phyloP scores from a whole-genome alignment of 2,113 vertebrate species.

The Brachypodius melanocephalos region DNA sequence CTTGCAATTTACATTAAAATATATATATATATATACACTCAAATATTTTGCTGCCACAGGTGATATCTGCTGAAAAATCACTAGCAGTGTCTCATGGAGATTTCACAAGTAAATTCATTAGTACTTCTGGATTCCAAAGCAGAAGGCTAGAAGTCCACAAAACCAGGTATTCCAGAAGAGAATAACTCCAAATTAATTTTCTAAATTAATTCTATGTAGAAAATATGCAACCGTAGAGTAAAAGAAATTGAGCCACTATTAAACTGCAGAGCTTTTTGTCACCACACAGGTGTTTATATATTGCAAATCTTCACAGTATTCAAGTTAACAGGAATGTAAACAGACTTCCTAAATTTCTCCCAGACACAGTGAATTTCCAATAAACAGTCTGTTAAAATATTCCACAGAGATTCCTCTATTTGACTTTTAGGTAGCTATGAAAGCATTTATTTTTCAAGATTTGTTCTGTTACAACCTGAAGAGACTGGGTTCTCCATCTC shows the following conservation, averaged over 20 bases:
- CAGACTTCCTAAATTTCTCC: not conserved
- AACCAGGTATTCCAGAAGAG: not conserved
- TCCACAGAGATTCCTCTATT: not conserved
- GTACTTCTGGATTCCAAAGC: not conserved
- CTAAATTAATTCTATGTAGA: not conserved
- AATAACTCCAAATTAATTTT: not conserved
- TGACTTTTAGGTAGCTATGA: not conserved
- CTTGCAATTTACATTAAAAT: not conserved
- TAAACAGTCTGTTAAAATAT: slow-evolving; percentile 6
- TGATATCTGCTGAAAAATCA: not conserved
- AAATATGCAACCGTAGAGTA: not conserved
- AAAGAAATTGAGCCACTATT: not conserved
- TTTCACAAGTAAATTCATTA: not conserved
- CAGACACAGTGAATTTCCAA: not conserved
- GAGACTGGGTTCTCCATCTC: not conserved
- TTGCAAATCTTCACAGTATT: not conserved
- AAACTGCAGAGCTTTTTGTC: not conserved
- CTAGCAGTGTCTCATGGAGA: not conserved
- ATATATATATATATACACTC: too few relatives aligned
- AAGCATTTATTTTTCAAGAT: not conserved
- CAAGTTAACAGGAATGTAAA: not conserved
- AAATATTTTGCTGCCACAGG: not conserved
- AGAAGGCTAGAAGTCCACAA: not conserved
- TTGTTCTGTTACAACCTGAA: not conserved
- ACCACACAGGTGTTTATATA: not conserved